These are phyloP conservation scores for Nasonia vitripennis DNA, from an alignment of 1,140 invertebrate species.

Conservation along the genomic window DNA sequence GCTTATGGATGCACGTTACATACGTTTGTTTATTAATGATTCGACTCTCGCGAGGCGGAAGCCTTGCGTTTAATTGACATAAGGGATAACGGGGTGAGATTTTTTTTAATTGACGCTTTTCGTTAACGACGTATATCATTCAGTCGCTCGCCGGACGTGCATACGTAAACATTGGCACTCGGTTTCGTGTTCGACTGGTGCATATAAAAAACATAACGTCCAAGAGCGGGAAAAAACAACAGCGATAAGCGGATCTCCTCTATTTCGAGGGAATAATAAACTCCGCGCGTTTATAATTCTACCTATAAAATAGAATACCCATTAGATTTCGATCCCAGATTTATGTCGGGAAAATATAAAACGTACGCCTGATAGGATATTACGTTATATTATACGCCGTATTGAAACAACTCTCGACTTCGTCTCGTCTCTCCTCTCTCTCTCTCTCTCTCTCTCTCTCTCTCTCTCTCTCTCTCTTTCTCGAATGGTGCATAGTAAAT, in stretches of 20 bases:
- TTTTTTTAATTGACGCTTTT: background rate
- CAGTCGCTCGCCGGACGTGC: background rate
- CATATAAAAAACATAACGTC: background rate
- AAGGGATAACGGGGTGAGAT: background rate
- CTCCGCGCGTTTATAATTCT: background rate
- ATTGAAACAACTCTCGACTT: background rate
- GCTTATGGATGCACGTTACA: background rate
- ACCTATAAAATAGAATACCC: slow-evolving; percentile 14
- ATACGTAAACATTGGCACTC: background rate
- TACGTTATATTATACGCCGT: background rate
- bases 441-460: too few species aligned
- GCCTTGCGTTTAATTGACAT: background rate
- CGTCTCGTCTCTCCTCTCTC: background rate
- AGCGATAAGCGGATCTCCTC: background rate
- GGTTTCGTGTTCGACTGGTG: background rate
- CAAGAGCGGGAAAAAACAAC: background rate
- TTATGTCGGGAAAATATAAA: slow-evolving; percentile 35
- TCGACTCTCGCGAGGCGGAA: background rate
- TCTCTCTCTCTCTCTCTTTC: too few species aligned
- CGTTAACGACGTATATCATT: background rate
- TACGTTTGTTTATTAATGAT: slow-evolving; percentile 6
- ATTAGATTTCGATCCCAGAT: slow-evolving; percentile 31
- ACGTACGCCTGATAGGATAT: slow-evolving; percentile 11
- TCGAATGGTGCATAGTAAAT: background rate
- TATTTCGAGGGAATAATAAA: slow-evolving; percentile 25